Conservation (phyloP, 2,113 vertebrate species). For the Sphaerodactylus townsendi region DNA sequence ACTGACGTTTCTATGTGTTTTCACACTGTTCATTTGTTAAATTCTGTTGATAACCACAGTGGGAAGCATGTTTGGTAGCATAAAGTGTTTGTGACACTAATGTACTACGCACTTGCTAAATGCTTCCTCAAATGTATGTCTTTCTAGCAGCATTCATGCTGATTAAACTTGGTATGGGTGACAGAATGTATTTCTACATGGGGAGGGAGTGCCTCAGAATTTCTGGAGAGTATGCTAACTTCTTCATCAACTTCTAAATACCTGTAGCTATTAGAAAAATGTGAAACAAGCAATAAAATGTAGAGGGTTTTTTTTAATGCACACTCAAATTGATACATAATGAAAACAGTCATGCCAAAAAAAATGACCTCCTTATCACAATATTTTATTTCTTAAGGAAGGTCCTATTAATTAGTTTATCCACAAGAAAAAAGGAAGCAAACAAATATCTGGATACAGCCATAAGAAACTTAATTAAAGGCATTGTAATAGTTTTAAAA, state of each 20-base stretch:
- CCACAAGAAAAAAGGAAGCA: neutral
- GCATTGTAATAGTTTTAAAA: neutral
- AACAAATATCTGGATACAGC: neutral
- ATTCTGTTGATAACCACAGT: conserved; percentile 43
- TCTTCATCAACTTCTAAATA: rapidly evolving
- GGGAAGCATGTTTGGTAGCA: conserved; percentile 4
- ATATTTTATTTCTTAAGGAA: neutral
- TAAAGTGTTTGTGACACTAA: neutral
- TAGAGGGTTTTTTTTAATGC: neutral
- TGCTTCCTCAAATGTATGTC: conserved; percentile 20
- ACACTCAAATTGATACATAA: neutral
- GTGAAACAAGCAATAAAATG: neutral
- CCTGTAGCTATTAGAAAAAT: too few species aligned
- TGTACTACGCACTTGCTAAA: rapidly evolving
- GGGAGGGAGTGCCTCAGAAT: neutral
- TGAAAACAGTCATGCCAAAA: neutral
- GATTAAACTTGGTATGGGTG: conserved; percentile 5
- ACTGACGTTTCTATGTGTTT: conserved; percentile 30
- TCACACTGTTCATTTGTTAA: conserved; percentile 26
- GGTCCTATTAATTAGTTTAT: neutral
- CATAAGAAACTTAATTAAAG: neutral
- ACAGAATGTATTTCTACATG: neutral
- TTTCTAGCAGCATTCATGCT: neutral
- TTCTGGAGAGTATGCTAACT: neutral
- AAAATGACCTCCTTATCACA: neutral